phyloP scores from a whole-genome alignment of 2,888 invertebrate species.

The Apocheima hispidaria region DNA sequence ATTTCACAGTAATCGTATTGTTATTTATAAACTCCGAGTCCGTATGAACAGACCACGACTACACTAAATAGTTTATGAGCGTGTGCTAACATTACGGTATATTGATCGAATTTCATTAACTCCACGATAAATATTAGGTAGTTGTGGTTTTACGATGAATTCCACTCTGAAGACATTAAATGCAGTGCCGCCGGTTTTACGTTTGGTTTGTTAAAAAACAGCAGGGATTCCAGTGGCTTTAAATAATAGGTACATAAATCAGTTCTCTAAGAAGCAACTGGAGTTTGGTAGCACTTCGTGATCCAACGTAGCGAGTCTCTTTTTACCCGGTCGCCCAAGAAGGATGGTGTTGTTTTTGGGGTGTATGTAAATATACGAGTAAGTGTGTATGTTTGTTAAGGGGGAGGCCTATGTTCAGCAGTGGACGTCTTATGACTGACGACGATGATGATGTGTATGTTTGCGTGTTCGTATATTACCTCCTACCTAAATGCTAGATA shows the following conservation, averaged over 20 bases:
- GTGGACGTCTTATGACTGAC: too few species aligned
- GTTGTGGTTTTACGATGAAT: slow-evolving; percentile 18
- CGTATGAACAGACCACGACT: slow-evolving; percentile 17
- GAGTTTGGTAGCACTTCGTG: too few species aligned
- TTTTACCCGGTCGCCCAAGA: too few species aligned
- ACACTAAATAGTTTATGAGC: slow-evolving; percentile 35
- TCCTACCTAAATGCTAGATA: too few species aligned
- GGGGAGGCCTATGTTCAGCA: too few species aligned
- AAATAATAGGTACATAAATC: not conserved
- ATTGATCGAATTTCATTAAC: slow-evolving; percentile 37
- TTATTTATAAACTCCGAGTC: slow-evolving; percentile 15
- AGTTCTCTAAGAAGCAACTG: too few species aligned
- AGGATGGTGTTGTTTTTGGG: too few species aligned
- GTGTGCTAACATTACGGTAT: slow-evolving; percentile 19
- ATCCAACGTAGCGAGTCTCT: too few species aligned
- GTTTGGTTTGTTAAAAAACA: not conserved
- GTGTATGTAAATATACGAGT: too few species aligned
- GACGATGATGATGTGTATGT: too few species aligned
- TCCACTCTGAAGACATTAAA: slow-evolving; percentile 17
- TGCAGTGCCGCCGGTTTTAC: slow-evolving; percentile 15
- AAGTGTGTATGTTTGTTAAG: too few species aligned
- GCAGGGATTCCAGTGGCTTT: not conserved
- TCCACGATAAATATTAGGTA: slow-evolving; percentile 8
- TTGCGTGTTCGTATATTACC: too few species aligned
- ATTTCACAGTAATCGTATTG: slow-evolving; percentile 9